Evolutionary conservation across 2,888 invertebrate species (phyloP), one percentile per base, ranked within the genome.

Genomic region (Cremastobaeus sp.): DNA sequence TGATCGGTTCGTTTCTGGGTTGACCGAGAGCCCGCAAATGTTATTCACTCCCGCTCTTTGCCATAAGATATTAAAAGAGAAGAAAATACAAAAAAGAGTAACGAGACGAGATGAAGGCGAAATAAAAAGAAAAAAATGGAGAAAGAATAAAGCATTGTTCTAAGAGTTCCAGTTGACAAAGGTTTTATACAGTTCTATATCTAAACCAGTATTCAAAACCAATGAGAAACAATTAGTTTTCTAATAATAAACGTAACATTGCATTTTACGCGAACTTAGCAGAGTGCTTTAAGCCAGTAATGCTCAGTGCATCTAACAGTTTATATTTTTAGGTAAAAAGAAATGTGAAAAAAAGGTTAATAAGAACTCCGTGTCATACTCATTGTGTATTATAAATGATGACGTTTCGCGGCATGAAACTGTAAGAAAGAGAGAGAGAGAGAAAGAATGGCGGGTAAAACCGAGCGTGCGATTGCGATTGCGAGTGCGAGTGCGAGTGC

Each of bases 131-230:
- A 59, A 17, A 41, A 17, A 12, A 17, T 32, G 11, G 34, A 32
- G 11, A 5, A 11, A 60, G 25, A 21, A 74, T 47, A 71, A 47
- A 55, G 41, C 80, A 83, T 84, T 83, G 83, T 83, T 84, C 83
- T 80, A 82, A 84, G 82, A 83, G 84, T 86, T 85, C 85, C 84
- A 83, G 82, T 83, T 84, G 81, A 85, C 82, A 84, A 83, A 83
- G 83, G 82, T 86, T 86, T 85, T 85, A 86, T 85, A 84, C 84
- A 84, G 83, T 85, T 86, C 82, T 86, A 85, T 84, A 79, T 78
- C 77, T 83, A 80, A 84, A 85, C 85, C 86, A 87, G 87, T 87
- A 87, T 87, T 87, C 84, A 85, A 85, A 85, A 86, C 85, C 86
- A 86, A 86, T 85, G 86, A 86, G 81, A 82, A 81, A 83, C 84